Evolutionary conservation across 2,888 invertebrate species (phyloP), one percentile per base, ranked within the genome.

Genomic region (Antheraea assamensis): DNA sequence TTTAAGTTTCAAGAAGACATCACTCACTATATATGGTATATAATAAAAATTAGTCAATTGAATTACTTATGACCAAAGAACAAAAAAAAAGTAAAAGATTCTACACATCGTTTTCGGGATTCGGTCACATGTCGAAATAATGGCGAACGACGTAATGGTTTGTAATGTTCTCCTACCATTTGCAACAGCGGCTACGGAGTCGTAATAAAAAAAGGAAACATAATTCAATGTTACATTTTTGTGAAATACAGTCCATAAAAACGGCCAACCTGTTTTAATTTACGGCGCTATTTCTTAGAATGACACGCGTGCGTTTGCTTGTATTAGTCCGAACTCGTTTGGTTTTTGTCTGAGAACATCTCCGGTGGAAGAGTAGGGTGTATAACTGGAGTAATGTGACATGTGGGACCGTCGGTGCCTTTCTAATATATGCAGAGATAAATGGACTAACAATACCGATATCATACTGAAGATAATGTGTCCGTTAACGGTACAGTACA

Each of bases 311-410:
- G 30, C 27, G 61, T 64, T 64, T 64, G 8, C 17, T 30, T 17
- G 4, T 64, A 30, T 35, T 10, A 19, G n/a, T 35, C 21, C 24
- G 24, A 35, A 35, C 68, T 7, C n/a, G 68, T 68, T 68, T 35
- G 21, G 68, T 68, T 68, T 68, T 68, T 68, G 35, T 68, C 35
- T 10, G 4, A 68, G 68, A 68, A 35, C 35, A 82, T 77, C 83
- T 83, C 83, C 84, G 83, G 86, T 82, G 81, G 83, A 83, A 82
- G 76, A 75, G 75, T 76, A 78, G 84, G 83, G 80, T 80, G 78
- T 76, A 77, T 80, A 85, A 86, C 81, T 86, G 77, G 87, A 86
- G 83, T 87, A 87, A 87, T 78, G 78, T 79, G 78, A 86, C 66
- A 66, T 31, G 66, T 30, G 15, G 35, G n/a, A 21, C 35, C 8